Evolutionary conservation across 2,797 vertebrate genomes (phyloP), one percentile per base, ranked within the genome.

Genomic region (Oryzias sinensis): DNA sequence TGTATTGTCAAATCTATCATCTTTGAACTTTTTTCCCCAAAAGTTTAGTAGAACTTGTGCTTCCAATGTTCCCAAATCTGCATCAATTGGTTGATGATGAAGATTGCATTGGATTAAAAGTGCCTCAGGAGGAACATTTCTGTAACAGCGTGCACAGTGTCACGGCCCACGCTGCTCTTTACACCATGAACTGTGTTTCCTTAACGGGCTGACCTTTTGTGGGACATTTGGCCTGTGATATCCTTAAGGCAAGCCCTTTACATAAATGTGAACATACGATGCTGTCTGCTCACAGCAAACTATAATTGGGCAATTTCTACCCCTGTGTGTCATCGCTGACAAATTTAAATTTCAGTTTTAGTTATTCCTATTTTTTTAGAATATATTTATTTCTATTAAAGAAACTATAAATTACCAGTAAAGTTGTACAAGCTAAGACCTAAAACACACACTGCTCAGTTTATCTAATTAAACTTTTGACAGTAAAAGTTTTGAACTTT

Each of bases 141-240:
- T 50, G 33, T 5, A 9, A 53, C 49, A 49, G 22, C 4, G 42
- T n/a, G 20, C 17, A 41, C 37, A 58, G 17, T 48, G 43, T 15
- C 13, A 41, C 22, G 53, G 47, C 45, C 27, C 37, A 40, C 17
- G 37, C 50, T 60, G 68, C 49, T 22, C 18, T 59, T 57, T 45
- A 75, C 20, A 60, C 37, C 22, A 14, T 59, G 33, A 70, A 70
- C 41, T 59, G 15, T 41, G 47, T 67, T 51, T 49, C 29, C 40
- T 51, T 18, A 59, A 51, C 14, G 43, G 43, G 45, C 27, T 64
- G 56, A 77, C 29, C 61, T 62, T 56, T 56, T 48, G 48, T 47
- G 37, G 37, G 62, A 72, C 48, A 40, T 65, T 3, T 61, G 62
- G 62, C 44, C 54, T 25, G 2, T 50, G 22, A 25, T 46, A 27